Evolutionary conservation across 1,140 invertebrate species (phyloP).

Genomic region (Papilio polyxenes): DNA sequence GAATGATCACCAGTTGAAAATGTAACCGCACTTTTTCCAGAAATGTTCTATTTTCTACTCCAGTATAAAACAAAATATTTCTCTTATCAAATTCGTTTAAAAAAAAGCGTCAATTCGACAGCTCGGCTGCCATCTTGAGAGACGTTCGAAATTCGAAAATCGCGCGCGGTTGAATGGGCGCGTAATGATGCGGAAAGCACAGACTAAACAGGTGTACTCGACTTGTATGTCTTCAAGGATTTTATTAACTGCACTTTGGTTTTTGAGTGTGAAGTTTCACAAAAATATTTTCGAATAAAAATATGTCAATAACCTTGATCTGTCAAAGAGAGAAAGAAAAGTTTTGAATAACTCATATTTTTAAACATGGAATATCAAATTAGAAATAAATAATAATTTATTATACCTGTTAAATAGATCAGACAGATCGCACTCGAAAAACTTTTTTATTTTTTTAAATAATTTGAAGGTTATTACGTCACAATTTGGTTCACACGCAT

Average conservation of each 20-base stretch:
- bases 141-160: constrained; percentile 65
- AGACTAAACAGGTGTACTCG: constrained; percentile 66
- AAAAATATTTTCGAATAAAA: not conserved
- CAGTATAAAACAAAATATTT: not conserved
- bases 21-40: too few species aligned
- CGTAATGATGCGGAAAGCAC: constrained; percentile 69
- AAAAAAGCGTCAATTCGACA: constrained; percentile 51
- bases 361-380: too few species aligned
- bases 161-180: constrained; percentile 59
- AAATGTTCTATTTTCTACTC: not conserved
- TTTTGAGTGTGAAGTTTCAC: not conserved
- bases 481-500: too few species aligned
- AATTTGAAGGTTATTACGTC: too few species aligned
- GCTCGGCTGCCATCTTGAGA: constrained; percentile 57
- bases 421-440: too few species aligned
- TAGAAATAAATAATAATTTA: too few species aligned
- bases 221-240: constrained; percentile 44
- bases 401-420: too few species aligned
- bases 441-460: too few species aligned
- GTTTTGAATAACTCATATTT: too few species aligned
- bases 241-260: constrained; percentile 39
- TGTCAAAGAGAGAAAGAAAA: too few species aligned
- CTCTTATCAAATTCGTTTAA: constrained; percentile 30
- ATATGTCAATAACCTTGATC: too few species aligned
- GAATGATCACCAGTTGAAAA: too few species aligned